Evolutionary conservation across 2,888 invertebrate genomes (phyloP).

Genomic region (Exocentrus adspersus): DNA sequence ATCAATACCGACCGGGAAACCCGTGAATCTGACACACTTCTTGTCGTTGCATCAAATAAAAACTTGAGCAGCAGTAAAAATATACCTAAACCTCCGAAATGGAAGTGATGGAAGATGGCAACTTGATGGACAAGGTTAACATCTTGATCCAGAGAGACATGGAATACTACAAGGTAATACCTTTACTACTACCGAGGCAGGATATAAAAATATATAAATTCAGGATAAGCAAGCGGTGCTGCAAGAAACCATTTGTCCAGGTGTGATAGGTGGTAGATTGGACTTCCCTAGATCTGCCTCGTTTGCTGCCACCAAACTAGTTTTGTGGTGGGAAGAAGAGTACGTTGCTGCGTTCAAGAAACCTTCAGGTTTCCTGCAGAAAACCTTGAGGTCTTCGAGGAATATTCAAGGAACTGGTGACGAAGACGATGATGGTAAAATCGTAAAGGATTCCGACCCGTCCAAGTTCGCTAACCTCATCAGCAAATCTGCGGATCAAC

Average conservation of each 20-base stretch:
- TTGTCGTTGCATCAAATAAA: too few species aligned
- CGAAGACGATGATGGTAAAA: slow-evolving; percentile 64
- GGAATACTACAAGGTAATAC: slow-evolving; percentile 82
- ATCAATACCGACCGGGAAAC: too few species aligned
- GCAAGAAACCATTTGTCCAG: slow-evolving; percentile 80
- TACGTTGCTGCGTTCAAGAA: slow-evolving; percentile 79
- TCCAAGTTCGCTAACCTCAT: slow-evolving; percentile 77
- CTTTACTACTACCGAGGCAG: background rate
- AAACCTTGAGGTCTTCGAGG: slow-evolving; percentile 50
- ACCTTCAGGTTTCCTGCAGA: slow-evolving; percentile 66
- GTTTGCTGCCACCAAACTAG: slow-evolving; percentile 84
- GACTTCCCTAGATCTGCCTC: slow-evolving; percentile 87
- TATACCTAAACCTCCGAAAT: slow-evolving; percentile 60
- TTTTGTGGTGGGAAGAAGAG: slow-evolving; percentile 89
- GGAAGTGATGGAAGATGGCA: slow-evolving; percentile 92
- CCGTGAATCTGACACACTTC: too few species aligned
- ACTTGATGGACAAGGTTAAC: slow-evolving; percentile 86
- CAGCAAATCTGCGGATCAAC: slow-evolving; percentile 77
- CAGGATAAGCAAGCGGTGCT: slow-evolving; percentile 67
- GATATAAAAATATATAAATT: too few species aligned
- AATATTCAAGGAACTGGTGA: slow-evolving; percentile 63
- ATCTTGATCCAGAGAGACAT: slow-evolving; percentile 84
- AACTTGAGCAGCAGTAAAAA: too few species aligned
- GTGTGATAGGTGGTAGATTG: slow-evolving; percentile 82
- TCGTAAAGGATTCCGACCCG: slow-evolving; percentile 81